Conservation (phyloP, 1,140 invertebrate species). For the Cephus cinctus region DNA sequence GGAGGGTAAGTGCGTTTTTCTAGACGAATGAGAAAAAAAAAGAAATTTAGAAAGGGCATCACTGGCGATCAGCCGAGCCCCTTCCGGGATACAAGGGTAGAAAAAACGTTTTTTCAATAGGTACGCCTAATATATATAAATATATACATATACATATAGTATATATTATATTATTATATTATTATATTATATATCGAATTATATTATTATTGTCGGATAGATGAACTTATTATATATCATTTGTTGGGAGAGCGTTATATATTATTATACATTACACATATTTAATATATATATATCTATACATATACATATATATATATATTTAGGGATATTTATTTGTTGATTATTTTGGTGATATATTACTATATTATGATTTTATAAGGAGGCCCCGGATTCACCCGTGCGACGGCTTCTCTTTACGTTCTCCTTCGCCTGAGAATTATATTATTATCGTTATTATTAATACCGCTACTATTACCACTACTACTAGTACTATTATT, state of each 20-base stretch:
- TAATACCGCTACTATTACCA: neutral
- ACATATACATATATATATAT: slow-evolving; percentile 47
- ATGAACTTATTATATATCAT: slow-evolving; percentile 42
- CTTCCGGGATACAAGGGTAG: slow-evolving; percentile 54
- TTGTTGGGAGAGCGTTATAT: slow-evolving; percentile 52
- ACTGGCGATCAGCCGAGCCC: slow-evolving; percentile 27
- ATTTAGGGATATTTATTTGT: slow-evolving; percentile 55
- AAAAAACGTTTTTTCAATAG: slow-evolving; percentile 46
- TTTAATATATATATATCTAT: slow-evolving; percentile 41
- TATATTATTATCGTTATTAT: neutral
- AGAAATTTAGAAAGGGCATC: slow-evolving; percentile 22
- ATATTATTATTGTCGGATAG: too few relatives aligned
- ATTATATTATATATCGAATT: neutral
- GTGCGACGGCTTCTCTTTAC: too few relatives aligned
- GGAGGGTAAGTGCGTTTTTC: too few relatives aligned
- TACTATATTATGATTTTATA: too few relatives aligned
- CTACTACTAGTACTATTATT: neutral
- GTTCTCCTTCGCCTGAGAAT: neutral
- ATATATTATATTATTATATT: slow-evolving; percentile 23
- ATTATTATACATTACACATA: slow-evolving; percentile 51
- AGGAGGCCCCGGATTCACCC: too few relatives aligned
- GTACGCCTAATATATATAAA: slow-evolving; percentile 47
- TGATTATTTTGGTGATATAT: slow-evolving; percentile 48
- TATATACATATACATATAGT: slow-evolving; percentile 20
- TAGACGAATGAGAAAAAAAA: slow-evolving; percentile 15